Percentiles rank a stretch among this genome's conserved stretches.
Evolutionary conservation across 2,797 vertebrate species (phyloP).

Genomic region (Rhodeus uyekii): DNA sequence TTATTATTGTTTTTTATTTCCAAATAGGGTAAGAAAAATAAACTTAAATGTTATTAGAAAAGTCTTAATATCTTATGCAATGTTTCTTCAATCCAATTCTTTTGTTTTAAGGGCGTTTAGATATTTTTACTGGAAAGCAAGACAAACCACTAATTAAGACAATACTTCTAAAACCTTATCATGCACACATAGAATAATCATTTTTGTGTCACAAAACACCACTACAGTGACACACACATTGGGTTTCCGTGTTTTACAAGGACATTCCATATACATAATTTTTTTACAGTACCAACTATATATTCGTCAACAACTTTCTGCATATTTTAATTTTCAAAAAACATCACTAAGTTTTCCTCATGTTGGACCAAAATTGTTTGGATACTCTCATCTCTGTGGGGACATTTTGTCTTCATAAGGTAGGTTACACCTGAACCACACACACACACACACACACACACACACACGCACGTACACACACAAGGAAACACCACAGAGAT

Average conservation of each 20-base stretch:
- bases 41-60: background rate
- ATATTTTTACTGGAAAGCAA: background rate
- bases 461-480: conserved; percentile 44
- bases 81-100: background rate
- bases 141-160: background rate
- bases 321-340: too few relatives aligned
- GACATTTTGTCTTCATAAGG: background rate
- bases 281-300: background rate
- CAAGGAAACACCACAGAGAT: conserved; percentile 44
- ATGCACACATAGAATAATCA: background rate
- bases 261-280: background rate
- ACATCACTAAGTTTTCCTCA: too few relatives aligned
- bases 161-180: background rate
- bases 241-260: background rate
- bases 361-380: too few relatives aligned
- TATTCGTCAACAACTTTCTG: background rate
- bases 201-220: background rate
- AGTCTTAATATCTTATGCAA: background rate
- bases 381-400: background rate
- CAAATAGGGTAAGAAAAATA: too few relatives aligned
- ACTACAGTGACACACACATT: background rate
- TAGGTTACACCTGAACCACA: background rate
- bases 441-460: conserved; percentile 35
- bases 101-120: background rate
- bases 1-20: too few relatives aligned